These are phyloP conservation scores for human (Homo sapiens) DNA, from an alignment of 2,113 vertebrate species.

Conservation along the genomic window GRCh38 chr12:126526001-126526500, in stretches of 20 bases:
- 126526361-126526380: too few relatives aligned
- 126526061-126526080: neutral
- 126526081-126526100: neutral
- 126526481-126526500: too few relatives aligned
- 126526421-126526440: too few relatives aligned
- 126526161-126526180: neutral
- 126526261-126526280: neutral
- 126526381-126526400: too few relatives aligned
- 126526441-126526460: too few relatives aligned
- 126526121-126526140: neutral
- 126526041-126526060: neutral
- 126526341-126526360: too few relatives aligned
- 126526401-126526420: too few relatives aligned
- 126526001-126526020: neutral
- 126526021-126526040: neutral
- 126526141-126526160: neutral
- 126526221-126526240: neutral
- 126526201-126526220: neutral
- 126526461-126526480: too few relatives aligned
- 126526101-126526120: neutral
- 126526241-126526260: neutral
- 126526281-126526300: neutral
- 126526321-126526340: too few relatives aligned
- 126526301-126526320: too few relatives aligned
- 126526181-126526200: neutral